Evolutionary conservation across 2,888 invertebrate genomes (phyloP).

Genomic region (Bellardia pandia): DNA sequence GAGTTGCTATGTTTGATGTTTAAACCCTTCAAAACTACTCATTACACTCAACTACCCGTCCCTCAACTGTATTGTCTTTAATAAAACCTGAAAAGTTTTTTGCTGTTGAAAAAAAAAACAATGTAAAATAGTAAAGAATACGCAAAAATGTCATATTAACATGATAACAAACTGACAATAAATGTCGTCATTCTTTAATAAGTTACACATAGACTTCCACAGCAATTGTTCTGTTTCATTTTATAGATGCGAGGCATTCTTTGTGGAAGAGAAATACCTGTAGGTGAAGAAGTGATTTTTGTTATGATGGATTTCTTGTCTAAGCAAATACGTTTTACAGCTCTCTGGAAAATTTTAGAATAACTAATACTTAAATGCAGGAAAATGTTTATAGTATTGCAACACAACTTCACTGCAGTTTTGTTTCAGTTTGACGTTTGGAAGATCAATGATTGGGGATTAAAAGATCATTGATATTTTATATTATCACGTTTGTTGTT

Average conservation of each 20-base stretch:
- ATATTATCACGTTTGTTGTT: no score
- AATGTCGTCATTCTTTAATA: slow-evolving; percentile 53
- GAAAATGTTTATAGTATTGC: no score
- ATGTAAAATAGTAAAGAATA: not conserved
- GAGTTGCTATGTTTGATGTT: not conserved
- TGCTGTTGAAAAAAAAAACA: not conserved
- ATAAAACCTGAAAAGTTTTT: not conserved
- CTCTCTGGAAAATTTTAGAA: no score
- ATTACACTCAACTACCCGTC: not conserved
- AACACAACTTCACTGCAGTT: no score
- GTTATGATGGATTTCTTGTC: no score
- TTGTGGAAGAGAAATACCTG: no score
- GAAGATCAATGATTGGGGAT: no score
- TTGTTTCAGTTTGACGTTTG: no score
- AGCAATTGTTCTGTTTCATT: slow-evolving; percentile 4
- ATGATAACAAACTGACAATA: slow-evolving; percentile 59
- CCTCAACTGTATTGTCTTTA: not conserved
- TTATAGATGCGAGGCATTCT: not conserved
- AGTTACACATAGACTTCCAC: slow-evolving; percentile 10
- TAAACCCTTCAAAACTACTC: not conserved
- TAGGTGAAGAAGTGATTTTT: no score
- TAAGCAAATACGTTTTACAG: no score
- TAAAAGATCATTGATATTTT: no score
- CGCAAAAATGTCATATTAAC: slow-evolving; percentile 38
- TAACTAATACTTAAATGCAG: no score